A percentile compares a stretch with the other conserved stretches of the same genome.
phyloP scores from a whole-genome alignment of 1,140 invertebrate species.

The Leptinotarsa lineolata region DNA sequence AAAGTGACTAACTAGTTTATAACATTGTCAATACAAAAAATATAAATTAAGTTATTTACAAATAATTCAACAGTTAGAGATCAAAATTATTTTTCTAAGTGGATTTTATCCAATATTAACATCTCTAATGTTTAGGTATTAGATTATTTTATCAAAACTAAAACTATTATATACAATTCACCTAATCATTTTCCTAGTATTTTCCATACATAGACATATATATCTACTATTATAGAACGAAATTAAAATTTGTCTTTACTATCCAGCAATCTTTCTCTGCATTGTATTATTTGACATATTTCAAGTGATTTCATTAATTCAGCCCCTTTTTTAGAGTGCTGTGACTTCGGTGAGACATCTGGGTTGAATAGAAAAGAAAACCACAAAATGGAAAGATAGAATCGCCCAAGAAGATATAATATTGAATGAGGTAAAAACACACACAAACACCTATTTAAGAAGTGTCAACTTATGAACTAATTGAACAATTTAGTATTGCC shows the following conservation, averaged over 20 bases:
- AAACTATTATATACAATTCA: constrained; percentile 18
- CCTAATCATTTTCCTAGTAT: constrained; percentile 7
- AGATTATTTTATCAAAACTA: constrained; percentile 9
- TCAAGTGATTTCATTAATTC: too few relatives aligned
- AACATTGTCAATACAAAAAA: constrained; percentile 37
- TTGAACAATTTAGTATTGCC: neutral
- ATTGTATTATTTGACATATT: too few relatives aligned
- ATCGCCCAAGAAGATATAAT: neutral
- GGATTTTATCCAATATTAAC: constrained; percentile 11
- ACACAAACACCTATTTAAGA: neutral
- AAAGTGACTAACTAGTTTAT: constrained; percentile 23
- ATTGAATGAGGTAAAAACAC: neutral
- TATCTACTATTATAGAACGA: too few relatives aligned
- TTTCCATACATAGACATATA: too few relatives aligned
- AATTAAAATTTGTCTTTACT: too few relatives aligned
- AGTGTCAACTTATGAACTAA: constrained; percentile 3
- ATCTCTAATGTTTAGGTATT: neutral
- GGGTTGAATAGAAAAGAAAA: neutral
- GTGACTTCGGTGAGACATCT: too few relatives aligned
- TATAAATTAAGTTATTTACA: constrained; percentile 45
- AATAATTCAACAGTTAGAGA: constrained; percentile 44
- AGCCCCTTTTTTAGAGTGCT: too few relatives aligned
- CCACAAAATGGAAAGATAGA: neutral
- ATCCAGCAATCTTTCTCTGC: too few relatives aligned
- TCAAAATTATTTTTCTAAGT: constrained; percentile 36